Percentiles rank a stretch among this genome's conserved stretches.
Conservation (phyloP, 2,888 invertebrate species). For the Carpatolechia fugitivella region DNA sequence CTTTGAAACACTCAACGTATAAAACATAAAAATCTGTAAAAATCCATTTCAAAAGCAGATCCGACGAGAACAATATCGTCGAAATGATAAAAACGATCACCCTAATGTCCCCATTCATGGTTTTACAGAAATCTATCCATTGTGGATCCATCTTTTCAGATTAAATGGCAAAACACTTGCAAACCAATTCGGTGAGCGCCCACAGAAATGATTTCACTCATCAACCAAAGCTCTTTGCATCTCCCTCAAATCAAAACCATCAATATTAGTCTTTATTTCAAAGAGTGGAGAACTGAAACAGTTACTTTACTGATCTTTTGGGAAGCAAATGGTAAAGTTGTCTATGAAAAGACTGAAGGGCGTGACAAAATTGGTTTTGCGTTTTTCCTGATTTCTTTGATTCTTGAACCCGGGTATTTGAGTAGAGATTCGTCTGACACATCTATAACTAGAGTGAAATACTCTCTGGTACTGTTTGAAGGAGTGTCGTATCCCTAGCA, state of each 20-base stretch:
- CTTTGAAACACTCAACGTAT: too few species aligned
- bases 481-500: conserved; percentile 64
- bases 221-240: conserved; percentile 28
- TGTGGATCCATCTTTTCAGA: conserved; percentile 33
- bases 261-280: neutral
- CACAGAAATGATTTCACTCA: conserved; percentile 37
- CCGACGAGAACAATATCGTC: neutral
- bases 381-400: neutral
- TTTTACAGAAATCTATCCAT: conserved; percentile 26
- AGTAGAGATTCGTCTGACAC: conserved; percentile 21
- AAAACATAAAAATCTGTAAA: neutral
- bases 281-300: neutral
- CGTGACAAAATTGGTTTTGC: conserved; percentile 7
- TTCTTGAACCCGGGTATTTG: conserved; percentile 17
- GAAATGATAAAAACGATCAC: conserved; percentile 15
- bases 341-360: conserved; percentile 15
- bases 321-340: conserved; percentile 8
- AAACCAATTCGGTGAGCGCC: conserved; percentile 39
- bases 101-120: conserved; percentile 18
- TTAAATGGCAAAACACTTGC: conserved; percentile 41
- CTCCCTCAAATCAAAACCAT: neutral
- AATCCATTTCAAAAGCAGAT: neutral
- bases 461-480: conserved; percentile 28
- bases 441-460: neutral
- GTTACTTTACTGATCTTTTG: neutral